Conservation (phyloP, 2,113 vertebrate species). For the Tachysurus vachellii region DNA sequence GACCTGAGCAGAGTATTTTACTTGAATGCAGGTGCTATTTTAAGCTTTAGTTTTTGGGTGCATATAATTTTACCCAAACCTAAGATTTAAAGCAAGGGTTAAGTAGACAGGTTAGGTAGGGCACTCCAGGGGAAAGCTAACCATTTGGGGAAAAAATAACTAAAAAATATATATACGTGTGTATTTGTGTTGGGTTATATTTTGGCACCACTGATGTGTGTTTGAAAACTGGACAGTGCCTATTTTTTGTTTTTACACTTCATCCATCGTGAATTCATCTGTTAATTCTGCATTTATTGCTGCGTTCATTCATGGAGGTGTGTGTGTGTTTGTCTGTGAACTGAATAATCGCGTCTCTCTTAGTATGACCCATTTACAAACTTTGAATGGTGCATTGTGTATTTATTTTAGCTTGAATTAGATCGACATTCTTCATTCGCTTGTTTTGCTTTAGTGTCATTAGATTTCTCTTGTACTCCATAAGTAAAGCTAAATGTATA, state of each 20-base stretch:
- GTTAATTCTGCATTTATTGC: not conserved
- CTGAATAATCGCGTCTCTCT: conserved; percentile 31
- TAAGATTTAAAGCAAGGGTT: conserved; percentile 4
- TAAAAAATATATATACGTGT: not conserved
- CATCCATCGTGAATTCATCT: not conserved
- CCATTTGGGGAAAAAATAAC: not conserved
- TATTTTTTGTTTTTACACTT: not conserved
- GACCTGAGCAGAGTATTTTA: conserved; percentile 29
- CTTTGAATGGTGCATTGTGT: conserved; percentile 31
- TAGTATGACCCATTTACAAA: not conserved
- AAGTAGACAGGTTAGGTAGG: conserved; percentile 1
- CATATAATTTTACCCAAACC: not conserved
- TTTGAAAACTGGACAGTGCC: conserved; percentile 12
- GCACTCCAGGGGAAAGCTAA: conserved; percentile 11
- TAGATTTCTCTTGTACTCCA: conserved; percentile 47
- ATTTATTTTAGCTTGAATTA: conserved; percentile 41
- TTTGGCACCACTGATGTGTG: conserved; percentile 22
- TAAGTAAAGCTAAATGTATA: conserved; percentile 58
- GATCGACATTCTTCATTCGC: conserved; percentile 37
- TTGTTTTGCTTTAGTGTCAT: conserved; percentile 43
- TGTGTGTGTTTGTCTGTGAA: conserved; percentile 24
- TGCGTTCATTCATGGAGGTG: conserved; percentile 11
- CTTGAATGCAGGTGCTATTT: conserved; percentile 26
- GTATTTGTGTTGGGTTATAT: not conserved
- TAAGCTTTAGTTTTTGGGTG: conserved; percentile 18